Percentiles rank a stretch among this genome's conserved stretches.
Conservation (phyloP, 2,113 vertebrate species). For the Hippolais icterina region DNA sequence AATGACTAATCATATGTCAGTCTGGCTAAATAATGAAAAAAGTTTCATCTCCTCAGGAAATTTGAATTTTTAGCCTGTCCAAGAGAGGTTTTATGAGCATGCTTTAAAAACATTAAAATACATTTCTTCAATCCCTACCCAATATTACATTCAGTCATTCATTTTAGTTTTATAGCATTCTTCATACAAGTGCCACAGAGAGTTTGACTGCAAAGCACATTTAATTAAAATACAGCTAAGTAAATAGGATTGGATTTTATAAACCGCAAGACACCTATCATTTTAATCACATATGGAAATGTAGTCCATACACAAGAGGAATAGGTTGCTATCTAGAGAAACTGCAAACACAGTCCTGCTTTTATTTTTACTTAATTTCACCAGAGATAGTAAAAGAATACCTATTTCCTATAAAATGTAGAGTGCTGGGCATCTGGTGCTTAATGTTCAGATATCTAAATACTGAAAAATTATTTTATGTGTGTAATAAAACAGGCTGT, state of each 20-base stretch:
- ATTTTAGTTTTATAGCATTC: constrained; percentile 40
- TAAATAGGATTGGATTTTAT: constrained; percentile 48
- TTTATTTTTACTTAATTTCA: constrained; percentile 7
- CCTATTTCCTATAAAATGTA: neutral
- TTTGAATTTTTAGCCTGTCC: constrained; percentile 17
- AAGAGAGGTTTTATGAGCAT: constrained; percentile 42
- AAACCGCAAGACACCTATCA: constrained; percentile 43
- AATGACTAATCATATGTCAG: neutral
- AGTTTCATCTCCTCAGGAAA: constrained; percentile 22
- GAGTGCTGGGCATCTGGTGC: neutral
- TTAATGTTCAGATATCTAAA: neutral
- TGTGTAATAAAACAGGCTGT: neutral
- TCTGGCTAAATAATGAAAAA: constrained; percentile 17
- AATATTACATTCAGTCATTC: constrained; percentile 28
- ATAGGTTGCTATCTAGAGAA: neutral
- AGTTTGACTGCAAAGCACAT: neutral
- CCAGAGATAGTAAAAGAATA: neutral
- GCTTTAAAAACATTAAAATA: constrained; percentile 40
- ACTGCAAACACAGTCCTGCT: neutral
- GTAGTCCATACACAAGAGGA: neutral
- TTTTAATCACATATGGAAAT: constrained; percentile 41
- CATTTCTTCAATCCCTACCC: neutral
- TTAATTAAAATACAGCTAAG: constrained; percentile 55
- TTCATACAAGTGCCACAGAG: constrained; percentile 7
- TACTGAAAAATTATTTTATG: neutral